These are phyloP conservation scores for Gnathonemus echidnorhynchus DNA, from an alignment of 2,113 vertebrate species.

Conservation along the genomic window DNA sequence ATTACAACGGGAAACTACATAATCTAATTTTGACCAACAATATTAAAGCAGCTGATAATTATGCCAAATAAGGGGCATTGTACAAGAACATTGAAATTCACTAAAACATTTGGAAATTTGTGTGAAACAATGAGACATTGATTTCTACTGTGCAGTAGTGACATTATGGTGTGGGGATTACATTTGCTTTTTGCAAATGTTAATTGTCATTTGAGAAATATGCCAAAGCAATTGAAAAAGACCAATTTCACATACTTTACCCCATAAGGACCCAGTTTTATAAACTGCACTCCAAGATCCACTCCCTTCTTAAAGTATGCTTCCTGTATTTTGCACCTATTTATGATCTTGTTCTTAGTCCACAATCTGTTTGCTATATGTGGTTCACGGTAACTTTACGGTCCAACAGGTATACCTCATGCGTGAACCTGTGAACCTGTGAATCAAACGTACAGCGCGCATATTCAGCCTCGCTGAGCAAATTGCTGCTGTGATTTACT, in stretches of 20 bases:
- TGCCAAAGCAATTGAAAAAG: neutral
- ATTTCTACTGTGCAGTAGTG: neutral
- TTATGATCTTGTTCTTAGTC: neutral
- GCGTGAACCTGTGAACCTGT: neutral
- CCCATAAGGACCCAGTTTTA: neutral
- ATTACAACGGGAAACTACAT: neutral
- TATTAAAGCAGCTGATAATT: neutral
- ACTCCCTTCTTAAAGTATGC: neutral
- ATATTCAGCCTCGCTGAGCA: neutral
- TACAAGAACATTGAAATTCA: neutral
- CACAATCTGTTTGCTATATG: neutral
- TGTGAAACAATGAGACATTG: neutral
- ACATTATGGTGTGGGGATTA: neutral
- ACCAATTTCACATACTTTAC: neutral
- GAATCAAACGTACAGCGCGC: neutral
- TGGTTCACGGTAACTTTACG: neutral
- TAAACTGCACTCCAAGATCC: neutral
- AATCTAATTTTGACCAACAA: neutral
- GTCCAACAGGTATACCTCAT: neutral
- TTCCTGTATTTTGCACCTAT: neutral
- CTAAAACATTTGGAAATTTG: neutral
- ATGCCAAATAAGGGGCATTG: neutral
- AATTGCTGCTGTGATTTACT: neutral
- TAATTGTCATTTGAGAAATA: neutral
- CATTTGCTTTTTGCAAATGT: neutral